These are phyloP conservation scores for Thymelicus acteon DNA, from an alignment of 2,888 invertebrate species.

Conservation along the genomic window DNA sequence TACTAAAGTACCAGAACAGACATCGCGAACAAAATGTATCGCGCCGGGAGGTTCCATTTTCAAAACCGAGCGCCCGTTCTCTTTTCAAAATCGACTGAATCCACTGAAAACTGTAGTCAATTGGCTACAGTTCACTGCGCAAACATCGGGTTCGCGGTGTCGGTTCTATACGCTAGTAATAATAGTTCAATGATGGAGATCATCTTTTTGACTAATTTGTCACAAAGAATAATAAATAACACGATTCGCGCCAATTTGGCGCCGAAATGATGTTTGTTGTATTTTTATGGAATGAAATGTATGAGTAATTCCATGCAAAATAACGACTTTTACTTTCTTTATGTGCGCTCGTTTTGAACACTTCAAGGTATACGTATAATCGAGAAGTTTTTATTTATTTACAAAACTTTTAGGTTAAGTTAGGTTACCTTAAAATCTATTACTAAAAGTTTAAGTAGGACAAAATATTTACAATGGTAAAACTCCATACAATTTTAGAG, in stretches of 20 bases:
- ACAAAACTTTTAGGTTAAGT: conserved; percentile 1
- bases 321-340: too few species aligned
- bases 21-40: too few species aligned
- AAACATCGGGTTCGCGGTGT: too few species aligned
- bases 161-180: too few species aligned
- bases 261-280: background rate
- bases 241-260: background rate
- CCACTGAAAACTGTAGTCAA: too few species aligned
- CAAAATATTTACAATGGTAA: conserved; percentile 30
- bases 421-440: background rate
- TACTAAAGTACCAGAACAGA: too few species aligned
- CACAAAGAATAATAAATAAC: background rate
- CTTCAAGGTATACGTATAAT: conserved; percentile 6
- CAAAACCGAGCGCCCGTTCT: too few species aligned
- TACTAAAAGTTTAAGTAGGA: conserved; percentile 8
- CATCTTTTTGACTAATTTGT: background rate
- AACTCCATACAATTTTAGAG: conserved; percentile 1
- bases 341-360: conserved; percentile 5
- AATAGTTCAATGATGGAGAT: background rate
- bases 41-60: too few species aligned
- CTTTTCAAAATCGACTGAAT: too few species aligned
- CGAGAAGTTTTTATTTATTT: background rate
- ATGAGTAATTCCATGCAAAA: too few species aligned
- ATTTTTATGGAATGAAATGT: too few species aligned
- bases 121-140: too few species aligned